phyloP scores from a whole-genome alignment of 2,797 vertebrate genomes.

The Gobionotothen gibberifrons region DNA sequence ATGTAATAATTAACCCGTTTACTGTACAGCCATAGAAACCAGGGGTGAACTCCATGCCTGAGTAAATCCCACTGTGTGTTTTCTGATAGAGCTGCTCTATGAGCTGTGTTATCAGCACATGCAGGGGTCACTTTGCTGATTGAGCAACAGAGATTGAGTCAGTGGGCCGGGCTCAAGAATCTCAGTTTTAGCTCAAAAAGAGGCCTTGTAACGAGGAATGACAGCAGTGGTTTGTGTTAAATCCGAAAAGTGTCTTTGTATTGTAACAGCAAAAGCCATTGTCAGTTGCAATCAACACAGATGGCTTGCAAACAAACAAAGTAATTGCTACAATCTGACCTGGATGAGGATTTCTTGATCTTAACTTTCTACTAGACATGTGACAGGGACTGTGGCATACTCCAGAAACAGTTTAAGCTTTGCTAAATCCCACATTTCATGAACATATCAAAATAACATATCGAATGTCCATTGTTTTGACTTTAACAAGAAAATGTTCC shows the following conservation, averaged over 20 bases:
- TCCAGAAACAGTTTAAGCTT: background rate
- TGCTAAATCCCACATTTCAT: background rate
- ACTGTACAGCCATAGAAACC: conserved; percentile 66
- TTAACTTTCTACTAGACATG: background rate
- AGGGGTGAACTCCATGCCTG: conserved; percentile 61
- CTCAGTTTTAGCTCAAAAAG: conserved; percentile 8
- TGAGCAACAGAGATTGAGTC: conserved; percentile 59
- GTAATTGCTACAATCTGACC: conserved; percentile 4
- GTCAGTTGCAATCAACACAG: background rate
- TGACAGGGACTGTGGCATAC: background rate
- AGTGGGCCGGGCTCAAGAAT: conserved; percentile 1
- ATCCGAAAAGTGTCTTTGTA: background rate
- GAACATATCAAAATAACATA: background rate
- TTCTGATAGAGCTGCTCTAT: conserved; percentile 59
- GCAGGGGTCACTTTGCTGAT: conserved; percentile 75
- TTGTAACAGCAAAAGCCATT: background rate
- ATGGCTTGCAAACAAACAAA: background rate
- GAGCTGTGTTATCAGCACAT: conserved; percentile 48
- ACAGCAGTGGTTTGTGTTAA: background rate
- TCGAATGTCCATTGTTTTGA: background rate
- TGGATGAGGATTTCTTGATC: background rate
- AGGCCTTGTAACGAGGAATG: background rate
- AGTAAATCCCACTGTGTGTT: conserved; percentile 66
- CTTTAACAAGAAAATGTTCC: too few relatives aligned
- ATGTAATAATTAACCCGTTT: conserved; percentile 81